A percentile compares a stretch with the other conserved stretches of the same genome.
These are phyloP conservation scores for Periparus ater DNA, from an alignment of 2,797 vertebrate species.

Conservation along the genomic window DNA sequence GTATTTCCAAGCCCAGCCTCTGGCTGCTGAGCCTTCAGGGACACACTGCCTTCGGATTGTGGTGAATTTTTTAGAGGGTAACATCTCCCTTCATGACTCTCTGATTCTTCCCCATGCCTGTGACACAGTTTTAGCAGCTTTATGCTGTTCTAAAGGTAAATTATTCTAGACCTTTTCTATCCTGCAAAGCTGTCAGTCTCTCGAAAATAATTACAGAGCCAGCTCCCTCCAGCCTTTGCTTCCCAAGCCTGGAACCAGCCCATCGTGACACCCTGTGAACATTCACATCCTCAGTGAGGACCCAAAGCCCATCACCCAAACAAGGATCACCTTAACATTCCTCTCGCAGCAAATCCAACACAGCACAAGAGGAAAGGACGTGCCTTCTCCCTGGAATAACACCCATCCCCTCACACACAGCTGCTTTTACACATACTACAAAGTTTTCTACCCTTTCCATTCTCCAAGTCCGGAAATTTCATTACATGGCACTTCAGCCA, in stretches of 20 bases:
- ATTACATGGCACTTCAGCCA: neutral
- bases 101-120: neutral
- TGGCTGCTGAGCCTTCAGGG: neutral
- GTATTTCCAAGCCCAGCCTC: neutral
- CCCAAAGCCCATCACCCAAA: neutral
- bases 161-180: neutral
- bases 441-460: neutral
- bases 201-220: neutral
- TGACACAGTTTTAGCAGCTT: neutral
- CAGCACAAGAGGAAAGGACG: neutral
- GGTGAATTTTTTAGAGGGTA: neutral
- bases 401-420: neutral
- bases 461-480: neutral
- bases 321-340: neutral
- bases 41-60: neutral
- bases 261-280: neutral
- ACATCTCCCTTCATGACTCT: neutral
- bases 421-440: neutral
- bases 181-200: neutral
- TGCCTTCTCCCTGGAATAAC: neutral
- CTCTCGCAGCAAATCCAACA: neutral
- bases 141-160: neutral
- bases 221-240: neutral
- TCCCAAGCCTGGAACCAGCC: neutral
- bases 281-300: fast-evolving